A percentile compares a stretch with the other conserved stretches of the same genome.
Evolutionary conservation across 2,113 vertebrate species (phyloP).

Genomic region (Sisor rabdophorus): DNA sequence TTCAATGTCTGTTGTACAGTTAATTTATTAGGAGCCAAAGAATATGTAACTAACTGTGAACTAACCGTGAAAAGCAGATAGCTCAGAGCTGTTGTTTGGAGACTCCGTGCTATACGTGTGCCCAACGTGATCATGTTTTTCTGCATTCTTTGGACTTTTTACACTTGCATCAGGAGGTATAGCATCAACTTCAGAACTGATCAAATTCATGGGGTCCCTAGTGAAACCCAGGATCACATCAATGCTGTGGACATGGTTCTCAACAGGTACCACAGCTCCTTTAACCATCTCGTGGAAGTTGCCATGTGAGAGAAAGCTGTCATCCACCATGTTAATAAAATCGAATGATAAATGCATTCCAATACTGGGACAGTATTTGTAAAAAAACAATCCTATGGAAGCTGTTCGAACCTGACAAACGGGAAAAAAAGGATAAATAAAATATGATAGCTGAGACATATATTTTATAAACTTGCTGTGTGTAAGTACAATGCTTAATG

Average conservation of each 20-base stretch:
- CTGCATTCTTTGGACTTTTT: slow-evolving; percentile 54
- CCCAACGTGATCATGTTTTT: slow-evolving; percentile 40
- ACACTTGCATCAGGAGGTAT: slow-evolving; percentile 56
- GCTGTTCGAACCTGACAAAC: neutral
- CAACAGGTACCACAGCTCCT: slow-evolving; percentile 58
- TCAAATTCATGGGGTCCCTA: slow-evolving; percentile 70
- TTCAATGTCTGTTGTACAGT: neutral
- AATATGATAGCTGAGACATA: neutral
- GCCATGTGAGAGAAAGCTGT: slow-evolving; percentile 71
- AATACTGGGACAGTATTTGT: slow-evolving; percentile 48
- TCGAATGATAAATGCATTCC: slow-evolving; percentile 76
- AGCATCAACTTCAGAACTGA: slow-evolving; percentile 51
- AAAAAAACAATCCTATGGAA: slow-evolving; percentile 18
- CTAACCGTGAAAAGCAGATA: slow-evolving; percentile 66
- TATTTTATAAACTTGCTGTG: neutral
- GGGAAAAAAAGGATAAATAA: neutral
- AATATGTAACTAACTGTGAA: neutral
- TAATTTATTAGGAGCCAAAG: neutral
- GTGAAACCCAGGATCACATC: slow-evolving; percentile 77
- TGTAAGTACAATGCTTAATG: neutral
- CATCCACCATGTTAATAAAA: slow-evolving; percentile 74
- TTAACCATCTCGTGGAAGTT: slow-evolving; percentile 75
- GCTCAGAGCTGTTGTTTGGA: slow-evolving; percentile 51
- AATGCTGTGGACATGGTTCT: slow-evolving; percentile 73
- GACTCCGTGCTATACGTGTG: slow-evolving; percentile 57